Evolutionary conservation across 2,888 invertebrate species (phyloP).

Genomic region (Thalpophila matura): DNA sequence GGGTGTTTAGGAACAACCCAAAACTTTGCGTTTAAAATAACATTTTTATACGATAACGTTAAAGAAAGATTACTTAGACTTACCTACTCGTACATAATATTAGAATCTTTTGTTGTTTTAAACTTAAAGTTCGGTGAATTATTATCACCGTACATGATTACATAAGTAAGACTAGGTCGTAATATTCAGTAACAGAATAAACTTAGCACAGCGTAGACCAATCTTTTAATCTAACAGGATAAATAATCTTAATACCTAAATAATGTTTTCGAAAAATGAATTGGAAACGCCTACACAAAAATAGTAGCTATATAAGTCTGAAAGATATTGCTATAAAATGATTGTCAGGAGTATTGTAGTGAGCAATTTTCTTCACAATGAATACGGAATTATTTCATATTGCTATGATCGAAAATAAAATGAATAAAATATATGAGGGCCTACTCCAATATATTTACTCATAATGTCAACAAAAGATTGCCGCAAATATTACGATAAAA

Average conservation of each 20-base stretch:
- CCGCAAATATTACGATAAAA: slow-evolving; percentile 11
- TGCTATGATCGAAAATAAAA: slow-evolving; percentile 13
- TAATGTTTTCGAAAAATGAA: not conserved
- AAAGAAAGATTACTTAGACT: not conserved
- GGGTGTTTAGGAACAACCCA: slow-evolving; percentile 17
- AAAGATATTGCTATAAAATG: slow-evolving; percentile 45
- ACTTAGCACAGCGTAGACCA: too few relatives aligned
- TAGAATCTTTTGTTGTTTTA: too few relatives aligned
- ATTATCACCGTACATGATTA: not conserved
- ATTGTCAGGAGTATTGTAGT: slow-evolving; percentile 34
- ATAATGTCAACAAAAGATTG: slow-evolving; percentile 15
- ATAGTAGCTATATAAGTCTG: not conserved
- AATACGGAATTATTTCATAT: slow-evolving; percentile 6
- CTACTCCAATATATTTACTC: slow-evolving; percentile 22
- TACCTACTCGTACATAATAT: not conserved
- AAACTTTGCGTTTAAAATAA: slow-evolving; percentile 3
- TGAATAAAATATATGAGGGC: not conserved
- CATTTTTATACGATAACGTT: slow-evolving; percentile 19
- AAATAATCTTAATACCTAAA: not conserved
- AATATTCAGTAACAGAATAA: too few relatives aligned
- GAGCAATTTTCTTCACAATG: not conserved
- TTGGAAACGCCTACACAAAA: slow-evolving; percentile 41
- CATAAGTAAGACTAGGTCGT: not conserved
- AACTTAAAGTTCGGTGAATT: not conserved
- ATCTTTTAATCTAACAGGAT: too few relatives aligned